A percentile compares a stretch with the other conserved stretches of the same genome.
These are phyloP conservation scores for Athalia rosae DNA, from an alignment of 2,888 invertebrate species.

Conservation along the genomic window DNA sequence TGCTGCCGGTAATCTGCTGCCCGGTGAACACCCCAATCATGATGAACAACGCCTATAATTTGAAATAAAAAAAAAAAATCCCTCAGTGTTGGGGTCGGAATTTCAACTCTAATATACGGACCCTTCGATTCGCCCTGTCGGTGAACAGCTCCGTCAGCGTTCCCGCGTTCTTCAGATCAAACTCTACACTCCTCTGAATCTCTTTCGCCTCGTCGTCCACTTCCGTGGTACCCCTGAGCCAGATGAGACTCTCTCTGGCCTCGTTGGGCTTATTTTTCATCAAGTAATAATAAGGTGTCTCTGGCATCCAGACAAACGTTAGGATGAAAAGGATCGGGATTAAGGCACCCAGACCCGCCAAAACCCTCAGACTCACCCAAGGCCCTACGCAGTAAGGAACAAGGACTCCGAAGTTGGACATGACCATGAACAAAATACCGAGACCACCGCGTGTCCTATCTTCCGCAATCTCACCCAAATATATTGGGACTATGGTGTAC, in stretches of 20 bases:
- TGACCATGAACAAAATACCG: slow-evolving; percentile 47
- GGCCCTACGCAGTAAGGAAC: slow-evolving; percentile 51
- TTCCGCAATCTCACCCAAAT: slow-evolving; percentile 54
- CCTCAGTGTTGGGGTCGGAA: neutral
- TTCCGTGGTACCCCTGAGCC: slow-evolving; percentile 56
- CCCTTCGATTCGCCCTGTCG: slow-evolving; percentile 39
- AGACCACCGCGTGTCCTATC: slow-evolving; percentile 53
- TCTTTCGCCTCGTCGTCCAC: slow-evolving; percentile 61
- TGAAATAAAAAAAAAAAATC: neutral
- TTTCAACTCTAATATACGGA: neutral
- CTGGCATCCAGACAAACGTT: slow-evolving; percentile 46
- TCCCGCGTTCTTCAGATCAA: slow-evolving; percentile 63
- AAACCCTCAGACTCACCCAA: slow-evolving; percentile 45
- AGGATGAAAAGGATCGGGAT: slow-evolving; percentile 23
- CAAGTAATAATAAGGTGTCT: slow-evolving; percentile 49
- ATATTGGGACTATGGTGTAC: slow-evolving; percentile 49
- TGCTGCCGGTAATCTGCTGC: slow-evolving; percentile 51
- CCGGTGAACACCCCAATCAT: slow-evolving; percentile 45
- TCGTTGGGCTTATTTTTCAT: slow-evolving; percentile 52
- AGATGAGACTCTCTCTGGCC: slow-evolving; percentile 58
- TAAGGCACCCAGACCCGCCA: slow-evolving; percentile 47
- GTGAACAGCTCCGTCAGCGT: slow-evolving; percentile 45
- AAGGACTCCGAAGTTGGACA: slow-evolving; percentile 47
- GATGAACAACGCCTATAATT: slow-evolving; percentile 28
- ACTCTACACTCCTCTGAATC: slow-evolving; percentile 59